Base-by-base conservation (phyloP, 2,797 vertebrate genomes). In the Hoplostethus mediterraneus region DNA sequence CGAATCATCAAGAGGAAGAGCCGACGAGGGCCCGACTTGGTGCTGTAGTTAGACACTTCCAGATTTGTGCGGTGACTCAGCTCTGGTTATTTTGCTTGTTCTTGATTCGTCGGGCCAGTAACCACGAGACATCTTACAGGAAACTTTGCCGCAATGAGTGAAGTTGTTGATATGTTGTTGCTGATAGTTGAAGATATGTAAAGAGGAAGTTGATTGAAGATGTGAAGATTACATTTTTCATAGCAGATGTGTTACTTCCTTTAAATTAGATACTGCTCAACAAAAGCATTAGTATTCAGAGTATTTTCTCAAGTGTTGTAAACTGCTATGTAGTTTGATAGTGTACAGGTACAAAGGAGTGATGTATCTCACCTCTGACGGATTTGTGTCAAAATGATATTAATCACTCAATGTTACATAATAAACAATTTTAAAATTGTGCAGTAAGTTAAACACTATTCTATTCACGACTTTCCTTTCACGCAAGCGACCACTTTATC, bases 1-100 rank as follows among this genome's bases (percentile, higher is more conserved):
- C n/a, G 4, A 36, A 77, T 76, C 75, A 67, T 47, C 68, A 54
- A 53, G 55, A 62, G 21, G 16, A 53, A 38, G 60, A 71, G 49
- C 47, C 14, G 67, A 63, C 60, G 48, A 30, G 52, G 49, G 54
- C 36, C 33, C 8, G 53, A 53, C 16, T 4, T 31, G 67, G 38
- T 25, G 72, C 61, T 56, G 14, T 14, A 56, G 30, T 62, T 31
- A 13, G 21, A 73, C 0, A 5, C 33, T 36, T 42, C 58, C 7
- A 40, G 10, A 47, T 66, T 10, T 40, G 47, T 12, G 30, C 56
- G 45, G 38, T 2, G 59, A 31, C 44, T 16, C 14, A 63, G 45
- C 6, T 14, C 9, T 30, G 42, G 21, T 36, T 28, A n/a, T 48
- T 71, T 70, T 16, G 17, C 21, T 54, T 6, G 17, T 30, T 11